phyloP scores from a whole-genome alignment of 2,797 vertebrate species.

The Artibeus lituratus region DNA sequence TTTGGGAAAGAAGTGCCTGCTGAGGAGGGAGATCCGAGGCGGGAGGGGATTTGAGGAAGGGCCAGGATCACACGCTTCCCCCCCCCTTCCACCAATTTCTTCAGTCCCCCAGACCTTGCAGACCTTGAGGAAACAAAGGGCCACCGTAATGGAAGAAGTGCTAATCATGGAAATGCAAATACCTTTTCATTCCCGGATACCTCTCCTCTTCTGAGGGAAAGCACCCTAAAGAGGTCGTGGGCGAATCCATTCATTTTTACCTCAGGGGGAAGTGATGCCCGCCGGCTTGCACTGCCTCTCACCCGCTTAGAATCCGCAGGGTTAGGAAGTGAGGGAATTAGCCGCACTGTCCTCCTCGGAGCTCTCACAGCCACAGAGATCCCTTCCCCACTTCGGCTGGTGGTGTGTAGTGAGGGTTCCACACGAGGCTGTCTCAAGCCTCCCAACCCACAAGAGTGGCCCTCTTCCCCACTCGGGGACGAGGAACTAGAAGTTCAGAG shows the following conservation, averaged over 20 bases:
- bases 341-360: neutral
- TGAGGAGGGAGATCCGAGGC: neutral
- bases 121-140: conserved; percentile 43
- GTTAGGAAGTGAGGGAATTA: neutral
- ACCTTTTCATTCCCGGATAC: neutral
- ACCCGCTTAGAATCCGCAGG: neutral
- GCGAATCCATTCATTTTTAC: neutral
- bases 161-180: neutral
- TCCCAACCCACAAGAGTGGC: neutral
- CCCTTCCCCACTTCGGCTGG: neutral
- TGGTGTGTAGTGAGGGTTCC: neutral
- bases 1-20: neutral
- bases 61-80: neutral
- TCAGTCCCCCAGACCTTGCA: neutral
- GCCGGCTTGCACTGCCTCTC: neutral
- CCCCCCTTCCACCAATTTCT: neutral
- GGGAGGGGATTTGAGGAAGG: neutral
- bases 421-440: neutral
- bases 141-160: neutral
- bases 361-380: neutral
- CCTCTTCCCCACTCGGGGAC: neutral
- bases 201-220: neutral
- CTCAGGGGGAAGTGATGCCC: neutral
- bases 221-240: neutral
- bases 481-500: neutral